phyloP scores from a whole-genome alignment of 92 coral and sea anemone genomes.

The Epizoanthus scotinus region DNA sequence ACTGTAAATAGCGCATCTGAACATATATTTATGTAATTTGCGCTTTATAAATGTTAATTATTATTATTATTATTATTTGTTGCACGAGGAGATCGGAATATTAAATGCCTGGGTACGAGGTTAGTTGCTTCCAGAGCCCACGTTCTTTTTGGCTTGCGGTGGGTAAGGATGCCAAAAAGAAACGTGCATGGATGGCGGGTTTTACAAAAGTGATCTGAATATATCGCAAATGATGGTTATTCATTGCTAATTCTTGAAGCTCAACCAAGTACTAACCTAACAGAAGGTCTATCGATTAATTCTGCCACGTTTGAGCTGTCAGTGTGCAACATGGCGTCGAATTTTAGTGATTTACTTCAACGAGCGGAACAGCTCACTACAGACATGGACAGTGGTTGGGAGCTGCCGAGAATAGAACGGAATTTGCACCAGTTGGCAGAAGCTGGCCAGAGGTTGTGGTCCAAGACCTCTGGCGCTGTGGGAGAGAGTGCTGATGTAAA shows the following conservation, averaged over 20 bases:
- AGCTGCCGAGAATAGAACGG: conserved; percentile 89
- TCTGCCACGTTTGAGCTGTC: background rate
- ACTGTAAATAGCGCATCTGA: too few species aligned
- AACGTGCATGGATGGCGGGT: conserved; percentile 80
- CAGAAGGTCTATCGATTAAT: too few species aligned
- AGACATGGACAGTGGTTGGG: conserved; percentile 98
- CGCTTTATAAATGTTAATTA: too few species aligned
- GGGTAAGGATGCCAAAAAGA: conserved; percentile 1
- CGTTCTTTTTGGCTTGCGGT: background rate
- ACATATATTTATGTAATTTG: too few species aligned
- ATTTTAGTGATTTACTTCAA: conserved; percentile 92
- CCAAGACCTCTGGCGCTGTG: conserved; percentile 78
- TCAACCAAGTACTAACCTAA: background rate
- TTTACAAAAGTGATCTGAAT: conserved; percentile 53
- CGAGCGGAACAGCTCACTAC: conserved; percentile 99
- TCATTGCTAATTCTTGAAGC: background rate
- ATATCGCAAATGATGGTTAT: conserved; percentile 13
- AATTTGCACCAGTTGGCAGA: conserved; percentile 96
- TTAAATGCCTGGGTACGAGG: background rate
- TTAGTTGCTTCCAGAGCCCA: background rate
- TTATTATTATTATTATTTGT: too few species aligned
- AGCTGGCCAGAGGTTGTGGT: conserved; percentile 96
- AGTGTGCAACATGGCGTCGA: conserved; percentile 73
- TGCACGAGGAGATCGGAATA: too few species aligned
- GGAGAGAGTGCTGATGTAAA: conserved; percentile 96